Evolutionary conservation across 2,797 vertebrate genomes (phyloP), one percentile per base, ranked within the genome.

Genomic region (Chrosomus eos): DNA sequence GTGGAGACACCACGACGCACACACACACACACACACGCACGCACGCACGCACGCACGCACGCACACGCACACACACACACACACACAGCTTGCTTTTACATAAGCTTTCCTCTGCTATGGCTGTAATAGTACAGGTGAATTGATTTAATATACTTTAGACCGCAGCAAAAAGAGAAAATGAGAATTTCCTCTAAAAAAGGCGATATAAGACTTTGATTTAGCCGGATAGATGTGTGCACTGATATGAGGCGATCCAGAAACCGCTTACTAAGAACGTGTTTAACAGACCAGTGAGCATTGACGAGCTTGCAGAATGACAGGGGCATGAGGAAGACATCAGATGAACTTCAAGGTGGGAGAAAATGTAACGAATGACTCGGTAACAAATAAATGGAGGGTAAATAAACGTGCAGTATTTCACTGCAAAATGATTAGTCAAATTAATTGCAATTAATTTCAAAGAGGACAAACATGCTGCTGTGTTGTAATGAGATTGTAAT

Each of bases 161-260:
- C 85, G 84, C 88, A 90, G 89, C 43, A 86, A 90, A 89, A 91
- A 89, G 88, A 92, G 92, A 91, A 92, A 91, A 92, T 89, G 88
- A 80, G 86, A 86, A 91, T 91, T 90, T 89, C 87, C 71, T 71
- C 78, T 43, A 84, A 75, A 76, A 91, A 91, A 90, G 80, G 67
- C 40, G 16, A 82, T 88, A 91, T 92, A 89, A 92, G 79, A 81
- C 55, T 91, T 86, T 86, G 88, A 92, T 91, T 89, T 88, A 77
- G 90, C 55, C 5, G 33, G 43, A 53, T 70, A 82, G 55, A 21
- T 7, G 2, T 38, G 40, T 60, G 90, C 76, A 71, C 76, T 77
- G 68, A 74, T 16, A 83, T 85, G 85, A 31, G 86, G 86, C 11
- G 28, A 76, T 78, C 31, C 36, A 53, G 60, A 86, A 80, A 81